phyloP scores from a whole-genome alignment of 2,888 invertebrate species.

The Melinaea menophilus region DNA sequence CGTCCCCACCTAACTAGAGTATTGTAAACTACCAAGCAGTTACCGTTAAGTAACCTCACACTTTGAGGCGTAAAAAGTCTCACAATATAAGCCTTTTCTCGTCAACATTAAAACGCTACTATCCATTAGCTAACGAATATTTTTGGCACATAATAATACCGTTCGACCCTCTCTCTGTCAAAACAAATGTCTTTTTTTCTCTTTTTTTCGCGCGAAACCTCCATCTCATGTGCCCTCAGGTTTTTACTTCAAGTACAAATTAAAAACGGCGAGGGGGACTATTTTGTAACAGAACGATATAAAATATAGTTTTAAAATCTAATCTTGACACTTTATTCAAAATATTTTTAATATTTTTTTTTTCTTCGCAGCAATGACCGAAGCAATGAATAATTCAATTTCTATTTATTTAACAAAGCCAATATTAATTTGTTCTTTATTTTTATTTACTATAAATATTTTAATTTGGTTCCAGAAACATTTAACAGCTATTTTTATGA shows the following conservation, averaged over 20 bases:
- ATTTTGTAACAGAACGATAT: conserved; percentile 38
- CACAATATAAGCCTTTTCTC: conserved; percentile 7
- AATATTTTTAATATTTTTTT: too few relatives aligned
- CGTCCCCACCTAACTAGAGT: neutral
- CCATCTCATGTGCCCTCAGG: conserved; percentile 52
- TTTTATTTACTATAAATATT: too few relatives aligned
- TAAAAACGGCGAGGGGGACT: conserved; percentile 53
- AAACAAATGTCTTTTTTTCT: conserved; percentile 58
- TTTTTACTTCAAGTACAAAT: conserved; percentile 74
- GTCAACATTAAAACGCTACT: conserved; percentile 29
- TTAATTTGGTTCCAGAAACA: too few relatives aligned
- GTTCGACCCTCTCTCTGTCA: conserved; percentile 57
- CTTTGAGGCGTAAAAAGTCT: conserved; percentile 7
- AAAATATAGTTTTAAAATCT: neutral
- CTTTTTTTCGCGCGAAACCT: conserved; percentile 48
- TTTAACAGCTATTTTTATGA: too few relatives aligned
- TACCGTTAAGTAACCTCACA: conserved; percentile 8
- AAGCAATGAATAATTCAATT: too few relatives aligned
- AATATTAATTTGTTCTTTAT: too few relatives aligned
- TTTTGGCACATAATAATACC: conserved; percentile 43
- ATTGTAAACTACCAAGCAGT: conserved; percentile 4
- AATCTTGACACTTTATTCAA: neutral
- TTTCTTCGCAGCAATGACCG: too few relatives aligned
- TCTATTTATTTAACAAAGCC: too few relatives aligned
- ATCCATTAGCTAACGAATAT: conserved; percentile 34